Base-by-base conservation (phyloP, 2,888 invertebrate genomes). In the Drosophila diplacantha region DNA sequence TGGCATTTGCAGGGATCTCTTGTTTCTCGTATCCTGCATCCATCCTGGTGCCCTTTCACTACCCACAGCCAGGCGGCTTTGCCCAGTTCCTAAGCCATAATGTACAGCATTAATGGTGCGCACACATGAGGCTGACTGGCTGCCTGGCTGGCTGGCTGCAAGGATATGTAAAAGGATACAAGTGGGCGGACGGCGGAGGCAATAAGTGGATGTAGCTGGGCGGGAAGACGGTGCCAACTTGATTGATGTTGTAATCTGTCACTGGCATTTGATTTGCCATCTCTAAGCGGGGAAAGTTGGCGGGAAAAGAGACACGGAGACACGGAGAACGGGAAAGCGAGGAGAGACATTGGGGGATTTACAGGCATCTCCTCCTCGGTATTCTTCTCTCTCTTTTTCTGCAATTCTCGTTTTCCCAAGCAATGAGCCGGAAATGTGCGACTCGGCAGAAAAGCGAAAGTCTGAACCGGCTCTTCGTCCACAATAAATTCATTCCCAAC, bases 171-270 rank as follows among this genome's bases (percentile, higher is more conserved):
- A 83, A 73, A 81, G 81, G 70, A 78, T 72, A 68, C 63, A 49
- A 43, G 52, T 38, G 58, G 46, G 50, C n/a, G 39, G 39, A 14
- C 39, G 51, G 41, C 51, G 54, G 50, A 41, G 37, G 54, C 44
- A 63, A 49, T 69, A 62, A 73, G 73, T 58, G 56, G 60, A 70
- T 69, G 71, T 61, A 61, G 54, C 59, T 49, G 20, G 18, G 24
- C 20, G 39, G 22, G 32, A 44, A 34, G 39, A 29, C 56, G 60
- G 69, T 69, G 79, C 54, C 81, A 74, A 63, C 64, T 81, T 81
- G 80, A 81, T 81, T 79, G 80, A 81, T 81, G 82, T 66, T 68
- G 72, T 81, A 83, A 81, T 81, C 76, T 81, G 84, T 81, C 82
- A 79, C 76, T 71, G 62, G 82, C 84, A 83, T 80, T 71, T 80